Evolutionary conservation across 2,888 invertebrate genomes (phyloP), one percentile per base, ranked within the genome.

Genomic region (Ectemnius continuus): DNA sequence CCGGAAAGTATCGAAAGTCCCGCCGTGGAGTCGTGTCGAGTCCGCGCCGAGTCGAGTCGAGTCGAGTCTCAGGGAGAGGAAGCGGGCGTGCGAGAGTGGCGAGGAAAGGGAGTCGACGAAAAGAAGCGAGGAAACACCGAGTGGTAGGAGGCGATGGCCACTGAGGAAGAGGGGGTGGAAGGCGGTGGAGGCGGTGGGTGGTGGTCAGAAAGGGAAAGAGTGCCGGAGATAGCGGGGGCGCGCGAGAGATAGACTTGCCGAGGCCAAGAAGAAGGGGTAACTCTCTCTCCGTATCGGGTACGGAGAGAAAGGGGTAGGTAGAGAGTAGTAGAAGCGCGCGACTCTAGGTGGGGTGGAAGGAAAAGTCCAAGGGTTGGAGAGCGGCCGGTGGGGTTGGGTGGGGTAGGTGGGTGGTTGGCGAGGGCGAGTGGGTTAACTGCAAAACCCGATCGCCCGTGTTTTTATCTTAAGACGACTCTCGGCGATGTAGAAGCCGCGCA

Each of bases 401-500:
- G 68, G 71, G 75, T 63, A 73, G 68, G 69, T 13, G 69, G 57
- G 63, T 67, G 70, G 57, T 61, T 67, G 70, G 79, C 73, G 78
- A 80, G 79, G 83, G 86, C 81, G 88, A 87, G 87, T 86, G 87
- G 87, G 88, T 89, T 89, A 90, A 87, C 88, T 85, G 84, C 81
- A 84, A 89, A 89, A 88, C 87, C 88, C 86, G 88, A 89, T 90
- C 87, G 88, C 88, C 86, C 88, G 87, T 88, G 88, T 89, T 90
- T 90, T 90, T 90, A 90, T 89, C 89, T 88, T 87, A 90, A 90
- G 90, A 90, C 88, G 86, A 77, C 77, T 83, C 82, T 76, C 74
- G 80, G 70, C 72, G 52, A 16, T 16, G 52, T 78, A 79, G 80
- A 76, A 82, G 72, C 79, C 66, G 82, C 78, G 80, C 67, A 73